Evolutionary conservation across 2,797 vertebrate species (phyloP).

Genomic region (Apogon hyalosoma): DNA sequence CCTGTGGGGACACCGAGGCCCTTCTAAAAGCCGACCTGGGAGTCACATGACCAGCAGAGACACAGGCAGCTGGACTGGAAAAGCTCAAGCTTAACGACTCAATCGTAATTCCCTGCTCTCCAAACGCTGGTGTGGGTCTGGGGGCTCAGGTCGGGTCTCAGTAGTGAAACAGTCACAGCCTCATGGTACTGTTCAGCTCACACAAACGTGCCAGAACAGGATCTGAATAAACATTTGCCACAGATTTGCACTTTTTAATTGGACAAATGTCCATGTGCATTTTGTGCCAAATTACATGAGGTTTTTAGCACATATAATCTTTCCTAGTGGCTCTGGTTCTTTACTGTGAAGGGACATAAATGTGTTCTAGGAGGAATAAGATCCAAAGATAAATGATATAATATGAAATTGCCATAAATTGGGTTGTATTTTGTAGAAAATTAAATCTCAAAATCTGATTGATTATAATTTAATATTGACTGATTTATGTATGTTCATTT

Average conservation of each 20-base stretch:
- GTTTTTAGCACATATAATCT: too few relatives aligned
- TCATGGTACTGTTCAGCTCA: constrained; percentile 1
- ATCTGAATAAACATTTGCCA: background rate
- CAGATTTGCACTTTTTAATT: background rate
- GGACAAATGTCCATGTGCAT: background rate
- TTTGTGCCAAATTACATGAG: too few relatives aligned
- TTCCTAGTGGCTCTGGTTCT: too few relatives aligned
- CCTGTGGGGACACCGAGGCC: constrained; percentile 31
- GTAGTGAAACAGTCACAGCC: constrained; percentile 22
- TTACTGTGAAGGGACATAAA: too few relatives aligned
- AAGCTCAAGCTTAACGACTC: constrained; percentile 55
- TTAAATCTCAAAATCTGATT: too few relatives aligned
- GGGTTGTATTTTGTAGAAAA: too few relatives aligned
- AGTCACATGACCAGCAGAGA: constrained; percentile 55
- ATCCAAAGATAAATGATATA: too few relatives aligned
- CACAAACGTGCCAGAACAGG: background rate
- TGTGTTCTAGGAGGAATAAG: too few relatives aligned
- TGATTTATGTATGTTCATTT: too few relatives aligned
- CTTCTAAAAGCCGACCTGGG: constrained; percentile 39
- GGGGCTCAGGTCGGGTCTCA: constrained; percentile 30
- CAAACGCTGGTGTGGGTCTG: constrained; percentile 35
- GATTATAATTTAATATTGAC: too few relatives aligned
- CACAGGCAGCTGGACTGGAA: constrained; percentile 45
- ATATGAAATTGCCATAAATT: too few relatives aligned
- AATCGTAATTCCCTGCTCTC: constrained; percentile 38